Evolutionary conservation across 92 coral and sea anemone species (phyloP), one percentile per base, ranked within the genome.

Genomic region (Micromussa lordhowensis): DNA sequence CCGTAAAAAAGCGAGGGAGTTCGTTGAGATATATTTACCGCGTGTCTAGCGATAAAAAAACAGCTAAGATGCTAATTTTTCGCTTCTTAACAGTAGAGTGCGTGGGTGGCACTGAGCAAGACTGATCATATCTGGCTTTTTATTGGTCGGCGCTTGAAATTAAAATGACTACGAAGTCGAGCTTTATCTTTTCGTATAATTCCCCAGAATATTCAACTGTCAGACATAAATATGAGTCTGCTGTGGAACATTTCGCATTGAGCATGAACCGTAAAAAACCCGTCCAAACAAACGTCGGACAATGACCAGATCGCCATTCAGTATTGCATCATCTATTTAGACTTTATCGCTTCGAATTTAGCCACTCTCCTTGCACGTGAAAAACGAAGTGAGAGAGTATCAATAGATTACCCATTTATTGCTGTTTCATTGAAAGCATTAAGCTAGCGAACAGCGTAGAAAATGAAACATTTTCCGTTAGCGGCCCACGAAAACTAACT

Each of bases 41-140:
- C 82, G 59, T 77, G 89, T 86, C 89, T 30, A 53, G 32, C 66
- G 89, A 77, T 86, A 86, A 78, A 77, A 75, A 86, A 77, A 71
- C 89, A 49, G 88, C 88, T 84, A 77, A 86, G 89, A 86, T 86
- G 89, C 89, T 86, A 86, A 86, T 86, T 86, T 86, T 86, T 86
- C 30, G 48, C 59, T 71, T 85, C 81, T 85, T 75, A 85, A 85
- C 88, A 59, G 82, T 63, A 17, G 36, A 77, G 71, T 86, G 89
- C 89, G 89, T 86, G 89, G 89, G 89, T 24, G 89, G 76, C n/a
- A 16, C 13, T 28, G 18, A 77, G 82, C 51, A 18, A 86, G 83
- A 44, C 89, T 86, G 89, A 86, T 86, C 83, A 49, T 63, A 61
- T 86, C 89, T 86, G 17, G 75, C 64, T 66, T 77, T 86, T 64